phyloP scores from a whole-genome alignment of 2,113 vertebrate genomes.

The Nematolebias whitei region DNA sequence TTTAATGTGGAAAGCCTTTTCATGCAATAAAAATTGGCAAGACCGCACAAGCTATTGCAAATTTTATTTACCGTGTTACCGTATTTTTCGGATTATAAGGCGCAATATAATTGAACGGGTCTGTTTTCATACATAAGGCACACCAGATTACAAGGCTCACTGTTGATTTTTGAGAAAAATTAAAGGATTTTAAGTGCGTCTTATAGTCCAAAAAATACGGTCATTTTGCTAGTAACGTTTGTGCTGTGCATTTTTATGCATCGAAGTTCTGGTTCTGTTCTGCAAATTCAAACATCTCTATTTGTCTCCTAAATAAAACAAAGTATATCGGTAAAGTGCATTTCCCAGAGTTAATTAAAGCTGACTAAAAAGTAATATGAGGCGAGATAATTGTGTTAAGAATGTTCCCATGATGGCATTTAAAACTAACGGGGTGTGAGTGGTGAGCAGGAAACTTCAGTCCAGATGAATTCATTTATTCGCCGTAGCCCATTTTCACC shows the following conservation, averaged over 20 bases:
- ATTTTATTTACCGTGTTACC: too few species aligned
- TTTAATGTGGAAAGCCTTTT: conserved; percentile 27
- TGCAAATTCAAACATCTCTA: background rate
- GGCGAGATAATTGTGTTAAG: conserved; percentile 20
- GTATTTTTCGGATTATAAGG: too few species aligned
- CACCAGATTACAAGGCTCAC: too few species aligned
- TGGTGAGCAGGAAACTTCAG: conserved; percentile 13
- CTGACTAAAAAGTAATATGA: conserved; percentile 29
- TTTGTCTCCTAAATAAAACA: conserved; percentile 15
- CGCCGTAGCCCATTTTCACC: background rate
- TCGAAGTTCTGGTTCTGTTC: background rate
- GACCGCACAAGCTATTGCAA: background rate
- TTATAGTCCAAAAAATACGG: conserved; percentile 24
- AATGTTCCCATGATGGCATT: conserved; percentile 32
- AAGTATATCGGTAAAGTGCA: conserved; percentile 13
- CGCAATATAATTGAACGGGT: too few species aligned
- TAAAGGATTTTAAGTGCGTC: too few species aligned
- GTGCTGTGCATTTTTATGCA: conserved; percentile 11
- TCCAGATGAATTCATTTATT: conserved; percentile 32
- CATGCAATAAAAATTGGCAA: background rate
- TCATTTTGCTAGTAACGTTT: conserved; percentile 1
- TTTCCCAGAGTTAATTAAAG: conserved; percentile 23
- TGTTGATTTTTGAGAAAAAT: too few species aligned
- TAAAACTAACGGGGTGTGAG: conserved; percentile 45
- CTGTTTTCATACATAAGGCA: too few species aligned